These are phyloP conservation scores for Drosophila yooni DNA, from an alignment of 2,888 invertebrate species.

Conservation along the genomic window DNA sequence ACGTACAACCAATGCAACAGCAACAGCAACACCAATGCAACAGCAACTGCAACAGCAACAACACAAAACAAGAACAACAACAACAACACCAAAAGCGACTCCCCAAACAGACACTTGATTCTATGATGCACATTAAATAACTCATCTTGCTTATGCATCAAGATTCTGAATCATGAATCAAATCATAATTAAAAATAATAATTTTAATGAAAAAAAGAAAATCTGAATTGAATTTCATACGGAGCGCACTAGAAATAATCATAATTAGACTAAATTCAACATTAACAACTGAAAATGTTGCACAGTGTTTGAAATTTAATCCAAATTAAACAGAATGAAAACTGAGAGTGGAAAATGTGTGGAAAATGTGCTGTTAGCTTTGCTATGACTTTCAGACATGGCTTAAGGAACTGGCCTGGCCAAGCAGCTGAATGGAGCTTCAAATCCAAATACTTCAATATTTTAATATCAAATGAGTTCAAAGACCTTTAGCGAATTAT, in stretches of 20 bases:
- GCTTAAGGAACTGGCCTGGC: conserved; percentile 7
- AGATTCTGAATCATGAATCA: background rate
- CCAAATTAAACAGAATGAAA: background rate
- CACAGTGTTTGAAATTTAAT: background rate
- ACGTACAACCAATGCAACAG: conserved; percentile 34
- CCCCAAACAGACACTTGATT: conserved; percentile 75
- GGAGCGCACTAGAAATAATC: background rate
- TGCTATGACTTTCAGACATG: background rate
- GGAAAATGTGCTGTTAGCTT: background rate
- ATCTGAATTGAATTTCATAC: background rate
- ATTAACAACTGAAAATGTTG: no score
- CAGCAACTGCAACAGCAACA: conserved; percentile 22
- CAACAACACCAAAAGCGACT: conserved; percentile 54
- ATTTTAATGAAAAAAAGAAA: background rate
- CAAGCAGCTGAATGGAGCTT: conserved; percentile 9
- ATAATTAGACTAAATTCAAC: background rate
- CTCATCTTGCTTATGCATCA: conserved; percentile 6
- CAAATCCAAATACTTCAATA: background rate
- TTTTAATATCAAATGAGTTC: conserved; percentile 12
- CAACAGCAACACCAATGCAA: conserved; percentile 8
- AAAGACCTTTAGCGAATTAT: conserved; percentile 2
- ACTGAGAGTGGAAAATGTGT: background rate
- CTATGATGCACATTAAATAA: conserved; percentile 37
- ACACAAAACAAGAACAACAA: conserved; percentile 31
- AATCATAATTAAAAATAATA: conserved; percentile 1